These are phyloP conservation scores for Pseudomyrmex dendroicus DNA, from an alignment of 1,140 invertebrate genomes.

Conservation along the genomic window DNA sequence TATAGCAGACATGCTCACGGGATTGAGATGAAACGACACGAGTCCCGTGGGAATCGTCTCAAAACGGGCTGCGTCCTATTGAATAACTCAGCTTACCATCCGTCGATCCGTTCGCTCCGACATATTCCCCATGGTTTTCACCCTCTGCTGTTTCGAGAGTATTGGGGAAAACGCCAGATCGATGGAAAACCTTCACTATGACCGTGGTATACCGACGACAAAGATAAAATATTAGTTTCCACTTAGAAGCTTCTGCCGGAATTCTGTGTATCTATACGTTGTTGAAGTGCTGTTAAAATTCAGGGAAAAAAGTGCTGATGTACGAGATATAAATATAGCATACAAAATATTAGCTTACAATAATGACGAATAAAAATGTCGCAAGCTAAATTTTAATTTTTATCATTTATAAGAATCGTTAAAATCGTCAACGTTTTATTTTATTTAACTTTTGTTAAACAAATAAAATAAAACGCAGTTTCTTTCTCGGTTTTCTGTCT, in stretches of 20 bases:
- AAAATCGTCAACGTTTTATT: no score
- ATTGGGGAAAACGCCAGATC: slow-evolving; percentile 53
- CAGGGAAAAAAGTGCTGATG: neutral
- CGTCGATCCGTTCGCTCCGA: slow-evolving; percentile 25
- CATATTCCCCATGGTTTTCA: slow-evolving; percentile 36
- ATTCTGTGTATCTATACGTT: neutral
- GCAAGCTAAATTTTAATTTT: no score
- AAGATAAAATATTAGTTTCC: slow-evolving; percentile 37
- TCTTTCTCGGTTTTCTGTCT: no score
- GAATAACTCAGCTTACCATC: slow-evolving; percentile 74
- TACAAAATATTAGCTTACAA: no score
- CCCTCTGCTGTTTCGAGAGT: slow-evolving; percentile 61
- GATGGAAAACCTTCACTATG: slow-evolving; percentile 52
- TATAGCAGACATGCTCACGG: slow-evolving; percentile 48
- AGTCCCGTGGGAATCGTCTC: slow-evolving; percentile 62
- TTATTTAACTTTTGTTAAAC: no score
- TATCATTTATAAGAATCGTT: no score
- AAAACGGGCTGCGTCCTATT: slow-evolving; percentile 59
- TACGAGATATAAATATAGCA: neutral
- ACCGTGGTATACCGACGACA: slow-evolving; percentile 7
- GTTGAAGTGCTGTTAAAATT: neutral
- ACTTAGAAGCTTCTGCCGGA: neutral
- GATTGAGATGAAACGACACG: slow-evolving; percentile 70
- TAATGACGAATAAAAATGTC: no score
- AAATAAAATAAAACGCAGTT: no score